Evolutionary conservation across 2,888 invertebrate genomes (phyloP), one percentile per base, ranked within the genome.

Genomic region (Hydrotaea cyrtoneurina): DNA sequence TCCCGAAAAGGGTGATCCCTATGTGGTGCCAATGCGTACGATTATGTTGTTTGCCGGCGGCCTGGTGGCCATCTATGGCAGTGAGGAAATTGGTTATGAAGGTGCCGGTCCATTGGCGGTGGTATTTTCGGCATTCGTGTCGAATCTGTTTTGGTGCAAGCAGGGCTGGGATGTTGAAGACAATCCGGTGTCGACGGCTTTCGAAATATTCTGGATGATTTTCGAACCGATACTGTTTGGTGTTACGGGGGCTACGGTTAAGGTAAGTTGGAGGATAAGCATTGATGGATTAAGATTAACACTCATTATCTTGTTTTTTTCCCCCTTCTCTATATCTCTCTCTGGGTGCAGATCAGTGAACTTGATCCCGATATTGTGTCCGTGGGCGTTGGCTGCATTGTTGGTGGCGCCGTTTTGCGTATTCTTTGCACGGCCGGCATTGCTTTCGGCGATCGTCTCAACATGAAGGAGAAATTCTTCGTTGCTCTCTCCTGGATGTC

Each of bases 211-310:
- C 92, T 99, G 99, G 99, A 96, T 97, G 96, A 95, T 98, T 86
- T 97, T 98, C 91, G 98, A 99, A 92, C 98, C 98, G 0, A 96
- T 98, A 90, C 94, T 99, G 17, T 99, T 99, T 92, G 96, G 96
- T 1, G 94, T 99, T 31, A 99, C 99, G 26, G 99, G 98, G 1
- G 95, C 98, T 13, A 97, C 98, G 92, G 95, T 99, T 77, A 96
- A 96, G 89, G 94, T 94, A 88, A 92, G 91, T 31, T 31, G 3
- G 31, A 31, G 7, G 31, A 31, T 2, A 2, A 31, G 2, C 7
- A 31, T 31, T 31, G 31, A 31, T 7, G 31, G 31, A 31, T 4
- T 7, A 31, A 31, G 31, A n/a, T n/a, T n/a, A n/a, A n/a, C n/a
- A n/a, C n/a, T n/a, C n/a, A n/a, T n/a, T n/a, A n/a, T n/a, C n/a